Percentiles rank a stretch among this genome's conserved stretches.
These are phyloP conservation scores for Zaprionus kolodkinae DNA, from an alignment of 1,140 invertebrate genomes.

Conservation along the genomic window DNA sequence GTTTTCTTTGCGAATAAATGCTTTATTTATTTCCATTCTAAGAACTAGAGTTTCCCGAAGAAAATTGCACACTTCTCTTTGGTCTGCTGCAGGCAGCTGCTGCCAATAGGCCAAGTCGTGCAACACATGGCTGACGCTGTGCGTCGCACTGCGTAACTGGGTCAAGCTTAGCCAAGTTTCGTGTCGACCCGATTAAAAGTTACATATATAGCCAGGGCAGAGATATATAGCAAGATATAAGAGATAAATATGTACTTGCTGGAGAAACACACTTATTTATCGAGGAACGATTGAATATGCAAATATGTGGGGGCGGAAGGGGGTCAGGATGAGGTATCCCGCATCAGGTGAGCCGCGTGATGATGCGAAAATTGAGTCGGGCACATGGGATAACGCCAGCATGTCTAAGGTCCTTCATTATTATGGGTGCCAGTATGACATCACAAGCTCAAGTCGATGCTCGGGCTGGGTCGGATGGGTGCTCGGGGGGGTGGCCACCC, in stretches of 20 bases:
- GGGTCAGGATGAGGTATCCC: background rate
- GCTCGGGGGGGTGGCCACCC: constrained; percentile 22
- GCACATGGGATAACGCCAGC: constrained; percentile 46
- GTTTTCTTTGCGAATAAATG: too few species aligned
- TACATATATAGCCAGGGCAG: constrained; percentile 41
- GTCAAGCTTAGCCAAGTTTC: constrained; percentile 68
- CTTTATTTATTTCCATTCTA: too few species aligned
- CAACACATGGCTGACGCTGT: constrained; percentile 57
- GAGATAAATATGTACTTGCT: constrained; percentile 1
- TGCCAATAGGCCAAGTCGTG: constrained; percentile 36
- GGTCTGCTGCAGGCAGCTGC: background rate
- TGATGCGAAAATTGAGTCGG: constrained; percentile 2
- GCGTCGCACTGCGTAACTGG: constrained; percentile 62
- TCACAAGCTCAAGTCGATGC: constrained; percentile 52
- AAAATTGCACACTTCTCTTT: background rate
- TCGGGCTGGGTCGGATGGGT: background rate
- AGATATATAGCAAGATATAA: constrained; percentile 7
- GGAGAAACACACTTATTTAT: background rate
- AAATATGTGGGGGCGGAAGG: constrained; percentile 3
- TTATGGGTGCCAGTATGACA: constrained; percentile 66
- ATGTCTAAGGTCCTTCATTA: constrained; percentile 74
- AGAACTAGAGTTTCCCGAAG: too few species aligned
- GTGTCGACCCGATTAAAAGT: constrained; percentile 66
- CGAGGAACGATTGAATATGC: constrained; percentile 20
- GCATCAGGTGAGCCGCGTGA: constrained; percentile 38